Evolutionary conservation across 2,113 vertebrate species (phyloP).

Genomic region (Serinus canaria): DNA sequence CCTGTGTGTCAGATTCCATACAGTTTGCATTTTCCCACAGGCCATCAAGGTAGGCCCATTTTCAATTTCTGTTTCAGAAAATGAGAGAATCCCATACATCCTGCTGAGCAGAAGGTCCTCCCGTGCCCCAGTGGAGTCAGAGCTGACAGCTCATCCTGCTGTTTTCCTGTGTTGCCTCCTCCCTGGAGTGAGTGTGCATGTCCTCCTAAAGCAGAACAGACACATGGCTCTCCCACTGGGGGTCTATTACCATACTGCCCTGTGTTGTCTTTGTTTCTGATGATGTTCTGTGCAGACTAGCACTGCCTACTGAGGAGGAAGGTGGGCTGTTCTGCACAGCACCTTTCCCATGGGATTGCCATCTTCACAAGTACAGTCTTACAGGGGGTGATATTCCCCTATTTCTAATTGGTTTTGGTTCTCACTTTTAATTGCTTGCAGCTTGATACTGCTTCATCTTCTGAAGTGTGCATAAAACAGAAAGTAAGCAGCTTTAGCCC

Average conservation of each 20-base stretch:
- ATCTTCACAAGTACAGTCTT: neutral
- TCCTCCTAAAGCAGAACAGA: slow-evolving; percentile 7
- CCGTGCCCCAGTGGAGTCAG: neutral
- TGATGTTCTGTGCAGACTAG: neutral
- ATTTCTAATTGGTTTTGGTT: neutral
- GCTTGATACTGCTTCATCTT: neutral
- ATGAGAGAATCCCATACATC: neutral
- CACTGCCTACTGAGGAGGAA: neutral
- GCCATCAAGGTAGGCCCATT: neutral
- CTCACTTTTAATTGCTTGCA: neutral
- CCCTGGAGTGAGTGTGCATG: neutral
- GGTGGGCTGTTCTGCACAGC: neutral
- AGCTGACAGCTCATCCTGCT: slow-evolving; percentile 9
- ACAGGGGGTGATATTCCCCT: neutral
- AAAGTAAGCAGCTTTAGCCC: neutral
- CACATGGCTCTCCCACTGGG: neutral
- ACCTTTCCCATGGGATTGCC: neutral
- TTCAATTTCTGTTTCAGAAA: neutral
- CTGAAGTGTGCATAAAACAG: neutral
- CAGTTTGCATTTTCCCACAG: neutral
- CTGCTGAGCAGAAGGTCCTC: neutral
- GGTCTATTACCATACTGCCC: neutral
- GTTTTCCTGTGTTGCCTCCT: neutral
- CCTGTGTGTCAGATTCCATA: neutral
- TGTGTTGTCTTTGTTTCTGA: neutral